Evolutionary conservation across 2,888 invertebrate species (phyloP).

Genomic region (Leptothorax acervorum): DNA sequence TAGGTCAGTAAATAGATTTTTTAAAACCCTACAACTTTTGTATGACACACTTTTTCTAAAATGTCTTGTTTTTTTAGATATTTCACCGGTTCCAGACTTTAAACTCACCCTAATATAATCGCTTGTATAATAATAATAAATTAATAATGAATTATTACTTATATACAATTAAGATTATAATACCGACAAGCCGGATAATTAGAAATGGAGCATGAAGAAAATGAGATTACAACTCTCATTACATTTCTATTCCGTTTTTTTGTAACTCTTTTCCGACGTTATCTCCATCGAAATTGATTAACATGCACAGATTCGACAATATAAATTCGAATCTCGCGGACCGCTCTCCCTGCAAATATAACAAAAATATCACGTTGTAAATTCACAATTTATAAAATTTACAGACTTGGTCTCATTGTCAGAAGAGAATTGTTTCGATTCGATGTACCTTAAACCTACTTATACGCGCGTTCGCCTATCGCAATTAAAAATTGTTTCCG

Average conservation of each 20-base stretch:
- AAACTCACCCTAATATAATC: too few relatives aligned
- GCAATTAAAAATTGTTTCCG: neutral
- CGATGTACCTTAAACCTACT: neutral
- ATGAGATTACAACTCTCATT: neutral
- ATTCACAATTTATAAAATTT: neutral
- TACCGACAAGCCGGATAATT: neutral
- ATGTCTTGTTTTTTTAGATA: too few relatives aligned
- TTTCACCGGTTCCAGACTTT: too few relatives aligned
- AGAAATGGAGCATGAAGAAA: too few relatives aligned
- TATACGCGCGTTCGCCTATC: neutral
- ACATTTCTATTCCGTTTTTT: neutral
- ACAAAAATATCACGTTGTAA: neutral
- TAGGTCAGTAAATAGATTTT: too few relatives aligned
- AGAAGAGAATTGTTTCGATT: neutral
- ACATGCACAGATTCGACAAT: neutral
- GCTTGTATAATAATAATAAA: neutral
- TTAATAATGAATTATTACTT: neutral
- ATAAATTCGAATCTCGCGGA: neutral
- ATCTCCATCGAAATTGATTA: neutral
- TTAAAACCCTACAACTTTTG: too few relatives aligned
- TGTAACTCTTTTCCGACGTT: neutral
- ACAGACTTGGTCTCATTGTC: neutral
- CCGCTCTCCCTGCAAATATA: neutral
- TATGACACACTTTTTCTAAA: too few relatives aligned
- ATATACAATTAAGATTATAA: too few relatives aligned